Conservation (phyloP, 1,140 invertebrate species). For the Archivesica marissinica region DNA sequence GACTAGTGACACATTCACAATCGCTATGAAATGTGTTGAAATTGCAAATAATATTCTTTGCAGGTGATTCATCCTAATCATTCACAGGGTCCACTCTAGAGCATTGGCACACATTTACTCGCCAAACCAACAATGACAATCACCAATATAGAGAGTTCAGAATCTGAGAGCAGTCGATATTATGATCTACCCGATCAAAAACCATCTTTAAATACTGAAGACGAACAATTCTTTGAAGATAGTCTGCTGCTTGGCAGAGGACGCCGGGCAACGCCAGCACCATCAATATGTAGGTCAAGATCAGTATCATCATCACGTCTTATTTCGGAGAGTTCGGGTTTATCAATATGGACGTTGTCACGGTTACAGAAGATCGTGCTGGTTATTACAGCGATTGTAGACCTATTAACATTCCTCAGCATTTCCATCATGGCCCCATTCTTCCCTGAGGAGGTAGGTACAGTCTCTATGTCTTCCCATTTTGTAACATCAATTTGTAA, state of each 20-base stretch:
- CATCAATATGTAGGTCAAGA: constrained; percentile 11
- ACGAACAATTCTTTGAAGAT: background rate
- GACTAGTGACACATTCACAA: too few relatives aligned
- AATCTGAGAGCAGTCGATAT: background rate
- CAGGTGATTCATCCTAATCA: too few relatives aligned
- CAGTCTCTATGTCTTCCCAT: background rate
- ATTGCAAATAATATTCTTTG: too few relatives aligned
- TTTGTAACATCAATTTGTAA: background rate
- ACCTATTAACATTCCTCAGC: constrained; percentile 42
- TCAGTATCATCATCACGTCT: background rate
- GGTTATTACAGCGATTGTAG: background rate
- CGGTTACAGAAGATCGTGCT: constrained; percentile 43
- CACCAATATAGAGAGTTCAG: background rate
- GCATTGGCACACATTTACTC: too few relatives aligned
- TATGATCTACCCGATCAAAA: background rate
- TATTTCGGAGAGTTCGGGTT: background rate
- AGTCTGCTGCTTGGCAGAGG: background rate
- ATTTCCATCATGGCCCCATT: constrained; percentile 54
- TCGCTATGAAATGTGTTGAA: too few relatives aligned
- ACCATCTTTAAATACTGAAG: background rate
- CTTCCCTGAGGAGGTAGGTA: constrained; percentile 54
- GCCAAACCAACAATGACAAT: background rate
- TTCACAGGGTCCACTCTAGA: too few relatives aligned
- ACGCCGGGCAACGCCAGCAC: background rate
- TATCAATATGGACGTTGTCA: constrained; percentile 34